Conservation (phyloP, 2,113 vertebrate species). For the Camelus bactrianus region DNA sequence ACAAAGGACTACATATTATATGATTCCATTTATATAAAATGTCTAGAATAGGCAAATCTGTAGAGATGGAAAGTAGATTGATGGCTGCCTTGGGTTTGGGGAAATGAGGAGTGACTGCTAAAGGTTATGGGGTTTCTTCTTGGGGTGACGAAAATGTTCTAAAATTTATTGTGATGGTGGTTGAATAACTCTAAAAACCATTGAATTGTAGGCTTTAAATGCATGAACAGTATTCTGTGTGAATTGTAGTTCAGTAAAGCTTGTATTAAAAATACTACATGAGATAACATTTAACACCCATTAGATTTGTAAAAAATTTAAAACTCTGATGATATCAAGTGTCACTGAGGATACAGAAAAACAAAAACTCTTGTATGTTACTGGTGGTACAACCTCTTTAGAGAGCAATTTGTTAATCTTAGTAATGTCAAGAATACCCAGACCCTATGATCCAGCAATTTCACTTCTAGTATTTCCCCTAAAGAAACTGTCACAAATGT, state of each 20-base stretch:
- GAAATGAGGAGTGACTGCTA: background rate
- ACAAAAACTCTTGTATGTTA: background rate
- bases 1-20: background rate
- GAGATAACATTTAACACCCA: background rate
- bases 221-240: background rate
- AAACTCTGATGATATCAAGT: background rate
- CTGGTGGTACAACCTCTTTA: background rate
- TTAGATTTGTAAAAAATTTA: background rate
- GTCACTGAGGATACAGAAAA: constrained; percentile 5
- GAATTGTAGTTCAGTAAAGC: background rate
- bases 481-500: constrained; percentile 13
- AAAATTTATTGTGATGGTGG: background rate
- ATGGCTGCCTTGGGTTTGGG: background rate
- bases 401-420: background rate
- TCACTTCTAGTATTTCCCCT: constrained; percentile 36
- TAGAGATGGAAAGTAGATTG: background rate
- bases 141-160: background rate
- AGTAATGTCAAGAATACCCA: background rate
- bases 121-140: background rate
- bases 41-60: background rate
- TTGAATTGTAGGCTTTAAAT: background rate
- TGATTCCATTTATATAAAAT: constrained; percentile 19
- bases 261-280: background rate
- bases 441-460: background rate
- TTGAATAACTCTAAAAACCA: background rate